Evolutionary conservation across 53 echinoderm and acorn worm genomes (phyloP).

Genomic region (Arbacia lixula): DNA sequence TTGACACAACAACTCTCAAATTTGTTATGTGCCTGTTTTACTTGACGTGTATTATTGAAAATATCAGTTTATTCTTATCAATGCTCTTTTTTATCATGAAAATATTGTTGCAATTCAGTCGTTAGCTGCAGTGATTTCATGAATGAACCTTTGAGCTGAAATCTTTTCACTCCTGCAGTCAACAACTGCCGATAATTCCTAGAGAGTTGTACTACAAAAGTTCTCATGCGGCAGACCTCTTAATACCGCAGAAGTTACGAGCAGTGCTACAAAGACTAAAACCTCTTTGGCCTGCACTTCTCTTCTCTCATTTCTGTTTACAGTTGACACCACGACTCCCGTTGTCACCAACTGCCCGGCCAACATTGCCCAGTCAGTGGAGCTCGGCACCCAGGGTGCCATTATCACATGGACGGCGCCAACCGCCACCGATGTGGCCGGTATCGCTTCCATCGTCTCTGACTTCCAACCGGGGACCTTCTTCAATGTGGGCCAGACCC

Average conservation of each 20-base stretch:
- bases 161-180: background rate
- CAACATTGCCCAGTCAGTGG: background rate
- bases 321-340: constrained; percentile 40
- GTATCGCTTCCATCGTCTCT: constrained; percentile 7
- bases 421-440: constrained; percentile 61
- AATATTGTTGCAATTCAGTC: no score
- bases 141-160: no score
- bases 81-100: no score
- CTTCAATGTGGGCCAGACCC: constrained; percentile 48
- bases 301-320: background rate
- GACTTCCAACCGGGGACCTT: constrained; percentile 12
- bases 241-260: no score
- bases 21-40: no score
- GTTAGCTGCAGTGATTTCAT: no score
- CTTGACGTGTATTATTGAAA: no score
- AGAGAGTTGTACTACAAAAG: no score
- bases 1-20: no score
- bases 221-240: no score
- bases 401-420: constrained; percentile 46
- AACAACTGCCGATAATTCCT: background rate
- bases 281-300: background rate
- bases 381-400: background rate
- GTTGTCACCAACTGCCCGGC: background rate
- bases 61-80: no score
- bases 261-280: no score